Conservation (phyloP, 1,140 invertebrate genomes). For the Drosophila teissieri region DNA sequence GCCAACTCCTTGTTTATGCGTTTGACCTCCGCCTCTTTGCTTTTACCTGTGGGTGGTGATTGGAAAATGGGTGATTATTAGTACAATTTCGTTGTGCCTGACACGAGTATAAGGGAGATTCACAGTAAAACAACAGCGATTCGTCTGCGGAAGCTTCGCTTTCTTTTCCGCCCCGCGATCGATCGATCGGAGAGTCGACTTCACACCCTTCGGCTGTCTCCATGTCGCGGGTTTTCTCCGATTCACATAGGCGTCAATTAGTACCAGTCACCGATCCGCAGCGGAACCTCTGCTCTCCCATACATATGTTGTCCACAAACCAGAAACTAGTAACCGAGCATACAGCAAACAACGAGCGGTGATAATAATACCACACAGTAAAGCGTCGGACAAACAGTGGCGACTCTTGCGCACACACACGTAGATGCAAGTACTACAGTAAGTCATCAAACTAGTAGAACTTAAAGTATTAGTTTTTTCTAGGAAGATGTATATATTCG, state of each 20-base stretch:
- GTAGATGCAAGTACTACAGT: background rate
- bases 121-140: constrained; percentile 30
- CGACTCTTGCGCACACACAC: constrained; percentile 8
- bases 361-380: constrained; percentile 56
- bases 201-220: constrained; percentile 26
- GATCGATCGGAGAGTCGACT: constrained; percentile 43
- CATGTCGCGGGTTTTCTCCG: constrained; percentile 12
- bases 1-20: constrained; percentile 99
- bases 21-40: constrained; percentile 99
- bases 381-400: constrained; percentile 44
- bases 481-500: too few relatives aligned
- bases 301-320: constrained; percentile 64
- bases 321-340: constrained; percentile 51
- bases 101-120: constrained; percentile 22
- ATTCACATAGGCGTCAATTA: constrained; percentile 64
- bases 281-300: constrained; percentile 48
- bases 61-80: constrained; percentile 4
- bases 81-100: too few relatives aligned
- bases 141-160: constrained; percentile 15
- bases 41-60: constrained; percentile 91
- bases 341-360: constrained; percentile 28
- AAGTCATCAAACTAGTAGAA: background rate
- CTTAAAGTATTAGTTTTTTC: background rate
- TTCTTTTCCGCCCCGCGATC: constrained; percentile 19
- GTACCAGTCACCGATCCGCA: constrained; percentile 72